Evolutionary conservation across 1,140 invertebrate species (phyloP), one percentile per base, ranked within the genome.

Genomic region (Aphelenchoides fujianensis): DNA sequence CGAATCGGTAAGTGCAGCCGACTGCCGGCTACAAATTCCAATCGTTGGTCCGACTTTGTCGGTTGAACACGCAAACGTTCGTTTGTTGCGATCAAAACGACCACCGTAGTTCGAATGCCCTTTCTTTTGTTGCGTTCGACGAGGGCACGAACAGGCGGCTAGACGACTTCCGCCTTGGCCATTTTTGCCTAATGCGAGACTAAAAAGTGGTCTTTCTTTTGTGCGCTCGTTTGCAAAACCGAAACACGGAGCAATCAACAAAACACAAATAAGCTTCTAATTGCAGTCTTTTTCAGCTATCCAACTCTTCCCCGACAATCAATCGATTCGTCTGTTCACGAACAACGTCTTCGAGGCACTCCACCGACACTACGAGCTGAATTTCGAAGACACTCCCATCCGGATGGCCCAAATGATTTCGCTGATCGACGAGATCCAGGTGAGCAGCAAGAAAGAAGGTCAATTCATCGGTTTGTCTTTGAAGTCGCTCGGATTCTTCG

Each of bases 221-320:
- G n/a, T n/a, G n/a, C n/a, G n/a, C n/a, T n/a, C 55, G 19, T 5
- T 7, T 7, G 55, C 55, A 19, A 59, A 5, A 23, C n/a, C n/a
- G n/a, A n/a, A n/a, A n/a, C n/a, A n/a, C n/a, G n/a, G n/a, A n/a
- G 23, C 5, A 5, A 59, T 59, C 5, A 59, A 5, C 55, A 59
- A 59, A 5, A 59, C 34, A 7, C 28, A 30, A 59, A 59, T 59
- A 23, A 59, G 5, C 55, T 59, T 59, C 19, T 16, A 7, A n/a
- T n/a, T n/a, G n/a, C n/a, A n/a, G n/a, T 48, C 41, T 7, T 59
- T 59, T 59, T 19, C 55, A 59, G 55, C 55, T 7, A 7, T 32
- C 5, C 5, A 59, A 59, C 55, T 59, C 5, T 59, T 59, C 55
- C 55, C 55, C 34, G 55, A 59, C 7, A 59, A 59, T 59, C 27